These are phyloP conservation scores for Macrosteles quadrilineatus DNA, from an alignment of 1,140 invertebrate genomes.

Conservation along the genomic window DNA sequence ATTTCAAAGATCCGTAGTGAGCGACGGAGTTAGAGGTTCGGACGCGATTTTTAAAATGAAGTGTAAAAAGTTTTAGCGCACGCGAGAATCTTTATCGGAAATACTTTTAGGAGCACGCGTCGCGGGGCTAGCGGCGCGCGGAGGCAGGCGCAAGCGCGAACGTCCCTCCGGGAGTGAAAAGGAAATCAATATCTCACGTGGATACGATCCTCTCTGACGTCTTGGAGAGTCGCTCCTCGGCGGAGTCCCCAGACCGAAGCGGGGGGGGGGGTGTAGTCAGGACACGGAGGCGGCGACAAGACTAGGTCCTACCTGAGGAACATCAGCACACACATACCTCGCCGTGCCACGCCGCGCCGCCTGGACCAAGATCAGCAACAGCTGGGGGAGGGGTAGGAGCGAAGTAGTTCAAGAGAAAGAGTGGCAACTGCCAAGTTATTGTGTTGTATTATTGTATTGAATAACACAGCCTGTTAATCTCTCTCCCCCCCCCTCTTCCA, in stretches of 20 bases:
- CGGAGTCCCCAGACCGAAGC: too few relatives aligned
- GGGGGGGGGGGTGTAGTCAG: too few relatives aligned
- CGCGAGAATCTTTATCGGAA: slow-evolving; percentile 31
- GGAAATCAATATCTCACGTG: slow-evolving; percentile 27
- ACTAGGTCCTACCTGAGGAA: too few relatives aligned
- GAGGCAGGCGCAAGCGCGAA: background rate
- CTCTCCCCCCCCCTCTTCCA: background rate
- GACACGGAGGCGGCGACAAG: too few relatives aligned
- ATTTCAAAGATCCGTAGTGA: background rate
- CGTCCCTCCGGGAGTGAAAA: background rate
- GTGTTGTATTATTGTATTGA: slow-evolving; percentile 26
- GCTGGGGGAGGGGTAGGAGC: background rate
- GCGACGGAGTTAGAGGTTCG: background rate
- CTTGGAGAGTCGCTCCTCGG: too few relatives aligned
- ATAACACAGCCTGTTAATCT: slow-evolving; percentile 22
- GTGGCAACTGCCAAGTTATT: slow-evolving; percentile 20
- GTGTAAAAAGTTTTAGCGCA: slow-evolving; percentile 31
- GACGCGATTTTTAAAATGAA: slow-evolving; percentile 26
- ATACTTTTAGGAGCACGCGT: slow-evolving; percentile 20
- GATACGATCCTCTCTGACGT: background rate
- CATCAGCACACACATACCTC: too few relatives aligned
- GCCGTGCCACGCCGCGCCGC: background rate
- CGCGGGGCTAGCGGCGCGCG: background rate
- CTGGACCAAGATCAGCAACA: slow-evolving; percentile 6
- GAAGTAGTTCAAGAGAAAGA: slow-evolving; percentile 5